Evolutionary conservation across 1,140 invertebrate genomes (phyloP).

Genomic region (Lethrus apterus): DNA sequence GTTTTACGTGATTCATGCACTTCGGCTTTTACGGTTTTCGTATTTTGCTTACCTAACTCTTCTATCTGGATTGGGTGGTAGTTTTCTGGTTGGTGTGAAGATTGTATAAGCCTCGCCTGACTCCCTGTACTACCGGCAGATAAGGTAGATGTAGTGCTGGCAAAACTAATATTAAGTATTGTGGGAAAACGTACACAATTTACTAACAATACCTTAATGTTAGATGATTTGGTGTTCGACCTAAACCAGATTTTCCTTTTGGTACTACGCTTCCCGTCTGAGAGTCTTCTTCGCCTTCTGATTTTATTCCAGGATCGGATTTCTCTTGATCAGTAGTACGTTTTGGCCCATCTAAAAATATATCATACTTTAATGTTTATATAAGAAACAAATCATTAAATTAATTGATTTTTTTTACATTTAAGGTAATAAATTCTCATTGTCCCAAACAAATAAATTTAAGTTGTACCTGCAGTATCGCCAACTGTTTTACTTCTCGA

Average conservation of each 20-base stretch:
- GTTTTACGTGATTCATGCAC: conserved; percentile 22
- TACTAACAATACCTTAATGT: conserved; percentile 61
- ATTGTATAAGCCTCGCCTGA: conserved; percentile 87
- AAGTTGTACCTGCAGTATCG: conserved; percentile 59
- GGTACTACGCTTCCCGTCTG: conserved; percentile 54
- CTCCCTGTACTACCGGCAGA: conserved; percentile 89
- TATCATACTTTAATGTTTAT: background rate
- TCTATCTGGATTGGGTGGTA: conserved; percentile 78
- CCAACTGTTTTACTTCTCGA: conserved; percentile 83
- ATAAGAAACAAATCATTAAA: background rate
- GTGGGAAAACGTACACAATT: background rate
- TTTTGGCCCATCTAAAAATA: conserved; percentile 28
- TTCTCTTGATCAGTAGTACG: conserved; percentile 45
- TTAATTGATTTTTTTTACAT: background rate
- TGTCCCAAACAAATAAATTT: background rate
- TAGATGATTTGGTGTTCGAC: conserved; percentile 84
- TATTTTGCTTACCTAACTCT: conserved; percentile 71
- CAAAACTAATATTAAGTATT: conserved; percentile 20
- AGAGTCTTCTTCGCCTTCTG: conserved; percentile 80
- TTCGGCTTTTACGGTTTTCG: conserved; percentile 29
- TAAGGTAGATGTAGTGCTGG: conserved; percentile 86
- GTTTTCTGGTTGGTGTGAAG: conserved; percentile 83
- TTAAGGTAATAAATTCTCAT: background rate
- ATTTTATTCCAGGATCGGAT: conserved; percentile 69
- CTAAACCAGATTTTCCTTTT: conserved; percentile 66